Evolutionary conservation across 2,888 invertebrate genomes (phyloP).

Genomic region (Agonopterix subpropinquella): DNA sequence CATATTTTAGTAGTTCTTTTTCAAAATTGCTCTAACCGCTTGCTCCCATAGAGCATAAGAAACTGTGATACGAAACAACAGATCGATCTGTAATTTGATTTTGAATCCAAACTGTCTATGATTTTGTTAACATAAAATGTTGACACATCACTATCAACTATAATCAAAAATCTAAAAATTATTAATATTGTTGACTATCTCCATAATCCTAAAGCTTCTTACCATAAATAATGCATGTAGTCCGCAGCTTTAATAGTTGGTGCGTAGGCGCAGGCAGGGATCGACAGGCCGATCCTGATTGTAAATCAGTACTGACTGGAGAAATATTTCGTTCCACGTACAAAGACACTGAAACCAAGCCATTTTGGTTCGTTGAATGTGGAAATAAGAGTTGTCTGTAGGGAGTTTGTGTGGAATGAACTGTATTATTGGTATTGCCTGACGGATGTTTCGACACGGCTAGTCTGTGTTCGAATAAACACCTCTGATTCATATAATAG

Average conservation of each 20-base stretch:
- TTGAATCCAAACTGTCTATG: too few species aligned
- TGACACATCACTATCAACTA: background rate
- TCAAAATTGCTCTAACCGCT: too few species aligned
- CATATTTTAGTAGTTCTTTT: too few species aligned
- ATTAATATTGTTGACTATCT: constrained; percentile 67
- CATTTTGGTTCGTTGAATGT: too few species aligned
- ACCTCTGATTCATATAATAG: constrained; percentile 58
- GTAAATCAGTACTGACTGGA: constrained; percentile 55
- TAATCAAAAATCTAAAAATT: constrained; percentile 34
- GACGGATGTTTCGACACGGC: constrained; percentile 59
- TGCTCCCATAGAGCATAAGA: too few species aligned
- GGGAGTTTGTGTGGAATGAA: too few species aligned
- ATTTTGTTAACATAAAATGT: too few species aligned
- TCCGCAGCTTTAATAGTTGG: constrained; percentile 60
- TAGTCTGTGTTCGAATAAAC: constrained; percentile 44
- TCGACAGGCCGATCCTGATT: constrained; percentile 69
- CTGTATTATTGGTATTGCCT: constrained; percentile 16
- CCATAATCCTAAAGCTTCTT: constrained; percentile 73
- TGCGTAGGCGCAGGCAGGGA: constrained; percentile 66
- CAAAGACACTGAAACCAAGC: too few species aligned
- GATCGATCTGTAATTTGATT: too few species aligned
- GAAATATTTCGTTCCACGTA: too few species aligned
- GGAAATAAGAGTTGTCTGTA: too few species aligned
- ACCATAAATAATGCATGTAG: constrained; percentile 74
- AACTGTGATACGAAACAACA: too few species aligned